Base-by-base conservation (phyloP, 2,888 invertebrate species). In the Exephanes ischioxanthus region DNA sequence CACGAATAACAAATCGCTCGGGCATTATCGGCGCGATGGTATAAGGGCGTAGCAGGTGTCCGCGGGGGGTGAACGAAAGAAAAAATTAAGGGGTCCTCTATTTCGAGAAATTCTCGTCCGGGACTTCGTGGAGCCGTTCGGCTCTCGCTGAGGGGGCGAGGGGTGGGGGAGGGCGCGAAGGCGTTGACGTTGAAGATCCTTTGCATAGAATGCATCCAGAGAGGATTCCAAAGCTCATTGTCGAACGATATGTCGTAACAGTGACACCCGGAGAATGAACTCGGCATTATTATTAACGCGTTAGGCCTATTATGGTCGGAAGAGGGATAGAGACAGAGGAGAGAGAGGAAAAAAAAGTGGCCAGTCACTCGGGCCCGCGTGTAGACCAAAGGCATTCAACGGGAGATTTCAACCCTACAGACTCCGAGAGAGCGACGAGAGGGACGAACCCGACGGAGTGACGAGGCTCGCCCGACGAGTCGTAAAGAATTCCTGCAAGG, bases 191-290 rank as follows among this genome's bases (percentile, higher is more conserved):
- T 45, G 68, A 80, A 80, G 71, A 30, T 55, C 45, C 45, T 71
- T 68, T 73, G 41, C 76, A 82, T 71, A 79, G 66, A 75, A 73
- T 68, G 58, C 30, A 73, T 58, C 51, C 45, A 81, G 72, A 72
- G 76, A 86, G 84, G 86, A 82, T 84, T 85, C 85, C 85, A 80
- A 83, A 80, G 85, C 85, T 85, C 85, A 85, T 85, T 85, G 85
- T 85, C 85, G 85, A 83, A 85, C 85, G 83, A 85, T 85, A 85
- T 85, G 85, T 85, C 85, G 85, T 86, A 86, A 84, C 75, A 87
- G 85, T 82, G 84, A 86, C 85, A 87, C 83, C 78, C 72, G 81
- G 76, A 80, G 86, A 82, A 86, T 86, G 86, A 87, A 87, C 80
- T 84, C 84, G 86, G 83, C 82, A 87, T 82, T 86, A 84, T 87